Conservation (phyloP, 2,888 invertebrate species). For the Tipula confusa region DNA sequence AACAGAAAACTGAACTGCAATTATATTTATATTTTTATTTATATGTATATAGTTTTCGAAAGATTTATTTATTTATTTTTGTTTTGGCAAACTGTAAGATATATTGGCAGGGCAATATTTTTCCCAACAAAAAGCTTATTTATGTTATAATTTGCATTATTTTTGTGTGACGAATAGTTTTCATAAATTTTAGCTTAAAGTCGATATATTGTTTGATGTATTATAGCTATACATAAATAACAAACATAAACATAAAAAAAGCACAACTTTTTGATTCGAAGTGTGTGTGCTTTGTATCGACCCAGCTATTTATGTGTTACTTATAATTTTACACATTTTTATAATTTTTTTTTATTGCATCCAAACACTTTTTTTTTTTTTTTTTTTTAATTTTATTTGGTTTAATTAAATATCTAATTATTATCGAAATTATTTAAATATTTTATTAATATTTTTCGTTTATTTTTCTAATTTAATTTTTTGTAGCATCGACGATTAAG, state of each 20-base stretch:
- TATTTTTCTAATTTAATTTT: not conserved
- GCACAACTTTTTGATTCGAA: not conserved
- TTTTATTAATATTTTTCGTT: not conserved
- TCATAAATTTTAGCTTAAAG: not conserved
- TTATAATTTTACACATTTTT: not conserved
- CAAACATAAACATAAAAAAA: not conserved
- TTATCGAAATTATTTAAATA: not conserved
- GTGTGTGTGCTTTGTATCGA: not conserved
- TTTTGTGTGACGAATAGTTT: not conserved
- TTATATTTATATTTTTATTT: not conserved
- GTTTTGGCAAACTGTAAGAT: not conserved
- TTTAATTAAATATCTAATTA: not conserved
- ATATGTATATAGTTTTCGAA: not conserved
- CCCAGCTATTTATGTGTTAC: not conserved
- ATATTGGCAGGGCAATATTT: not conserved
- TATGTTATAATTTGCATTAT: not conserved
- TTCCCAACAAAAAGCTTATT: not conserved
- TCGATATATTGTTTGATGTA: not conserved
- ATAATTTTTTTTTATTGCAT: not conserved
- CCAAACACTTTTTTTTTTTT: not conserved
- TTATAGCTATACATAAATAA: not conserved
- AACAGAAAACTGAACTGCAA: not conserved
- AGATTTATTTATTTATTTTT: not conserved
- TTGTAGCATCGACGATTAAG: constrained; percentile 82
- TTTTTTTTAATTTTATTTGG: not conserved